These are phyloP conservation scores for Napeogenes inachia DNA, from an alignment of 2,888 invertebrate genomes.

Conservation along the genomic window DNA sequence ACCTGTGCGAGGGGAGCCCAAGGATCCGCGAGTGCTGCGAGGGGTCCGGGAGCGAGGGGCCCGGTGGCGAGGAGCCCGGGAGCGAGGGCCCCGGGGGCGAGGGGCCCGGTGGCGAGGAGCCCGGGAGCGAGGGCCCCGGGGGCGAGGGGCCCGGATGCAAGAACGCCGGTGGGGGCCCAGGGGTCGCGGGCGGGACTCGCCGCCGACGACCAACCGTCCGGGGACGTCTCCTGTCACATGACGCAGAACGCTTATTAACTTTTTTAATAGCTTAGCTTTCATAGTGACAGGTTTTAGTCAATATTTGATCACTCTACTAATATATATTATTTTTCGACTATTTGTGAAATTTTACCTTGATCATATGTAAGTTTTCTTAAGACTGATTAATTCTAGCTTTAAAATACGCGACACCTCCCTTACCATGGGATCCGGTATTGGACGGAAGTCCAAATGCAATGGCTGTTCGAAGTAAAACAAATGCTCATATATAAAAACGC, in stretches of 20 bases:
- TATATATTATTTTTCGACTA: too few relatives aligned
- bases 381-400: conserved; percentile 12
- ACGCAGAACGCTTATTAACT: too few relatives aligned
- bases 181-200: conserved; percentile 64
- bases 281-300: too few relatives aligned
- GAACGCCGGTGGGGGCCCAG: conserved; percentile 54
- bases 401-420: conserved; percentile 36
- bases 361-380: too few relatives aligned
- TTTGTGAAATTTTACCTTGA: too few relatives aligned
- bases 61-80: conserved; percentile 63
- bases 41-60: conserved; percentile 51
- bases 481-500: neutral
- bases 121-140: conserved; percentile 55
- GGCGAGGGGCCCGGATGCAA: conserved; percentile 39
- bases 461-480: conserved; percentile 33
- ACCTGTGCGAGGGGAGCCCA: conserved; percentile 56
- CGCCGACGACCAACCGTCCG: conserved; percentile 81
- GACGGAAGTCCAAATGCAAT: conserved; percentile 55
- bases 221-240: conserved; percentile 56
- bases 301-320: too few relatives aligned
- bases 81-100: conserved; percentile 46
- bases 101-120: conserved; percentile 60
- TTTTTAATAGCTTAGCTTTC: too few relatives aligned
- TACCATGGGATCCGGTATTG: conserved; percentile 65
- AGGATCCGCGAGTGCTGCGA: conserved; percentile 65